Base-by-base conservation (phyloP, 2,797 vertebrate species). In the Alcedo atthis region DNA sequence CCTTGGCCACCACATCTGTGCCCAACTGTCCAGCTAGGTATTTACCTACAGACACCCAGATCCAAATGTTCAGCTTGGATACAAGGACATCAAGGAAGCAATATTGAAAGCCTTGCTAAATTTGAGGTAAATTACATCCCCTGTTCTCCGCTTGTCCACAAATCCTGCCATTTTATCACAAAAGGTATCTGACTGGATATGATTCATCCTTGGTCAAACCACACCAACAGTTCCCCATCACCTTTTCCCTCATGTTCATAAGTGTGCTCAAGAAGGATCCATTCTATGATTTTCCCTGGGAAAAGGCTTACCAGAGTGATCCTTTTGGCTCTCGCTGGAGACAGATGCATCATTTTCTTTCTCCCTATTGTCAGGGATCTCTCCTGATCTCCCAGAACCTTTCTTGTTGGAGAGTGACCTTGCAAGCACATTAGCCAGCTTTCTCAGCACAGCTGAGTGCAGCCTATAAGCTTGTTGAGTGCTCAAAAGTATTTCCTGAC, bases 301-400 rank as follows among this genome's bases (percentile, higher is more conserved):
- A 15, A 42, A 71, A 73, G 20, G 17, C 10, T 55, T 75, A 63
- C 11, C 0, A 4, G 3, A 3, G 7, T 58, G 43, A 64, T 33
- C 8, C 19, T 51, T 63, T 28, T 51, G 21, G 18, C 18, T 57
- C 32, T 57, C 37, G 28, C 5, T 81, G n/a, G 58, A 40, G 45
- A 53, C 6, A 79, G 45, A 30, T 37, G 21, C 12, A 40, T 64
- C n/a, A 15, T 37, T 59, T 82, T 6, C 11, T 62, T 88, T 46
- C 19, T 68, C 15, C 17, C 3, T 48, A 2, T n/a, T 58, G 35
- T 43, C 37, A 48, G 25, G 30, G 7, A 25, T 33, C 6, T 70
- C 5, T 20, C 6, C 10, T 0, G 0, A 5, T 18, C 8, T 13
- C 19, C 12, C 45, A 40, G 28, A 30, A 5, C 20, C 20, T 58